Evolutionary conservation across 2,888 invertebrate species (phyloP).

Genomic region (Girardia tigrina): DNA sequence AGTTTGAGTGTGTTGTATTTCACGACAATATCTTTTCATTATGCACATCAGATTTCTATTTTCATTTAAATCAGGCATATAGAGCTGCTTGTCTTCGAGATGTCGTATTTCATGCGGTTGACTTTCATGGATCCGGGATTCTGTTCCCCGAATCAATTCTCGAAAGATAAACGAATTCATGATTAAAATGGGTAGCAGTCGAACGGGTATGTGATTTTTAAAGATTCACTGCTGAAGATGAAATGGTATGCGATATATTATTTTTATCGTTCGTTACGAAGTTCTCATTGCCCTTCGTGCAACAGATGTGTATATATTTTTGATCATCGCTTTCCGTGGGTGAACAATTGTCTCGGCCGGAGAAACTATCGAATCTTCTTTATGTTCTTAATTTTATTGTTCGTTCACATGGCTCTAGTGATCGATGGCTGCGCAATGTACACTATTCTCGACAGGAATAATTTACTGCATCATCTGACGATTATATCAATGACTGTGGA

Average conservation of each 20-base stretch:
- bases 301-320: constrained; percentile 74
- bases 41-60: neutral
- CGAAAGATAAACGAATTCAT: neutral
- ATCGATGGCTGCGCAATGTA: too few species aligned
- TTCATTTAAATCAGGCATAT: constrained; percentile 23
- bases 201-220: constrained; percentile 73
- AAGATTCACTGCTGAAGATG: constrained; percentile 95
- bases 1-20: constrained; percentile 23
- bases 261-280: constrained; percentile 95
- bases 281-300: constrained; percentile 96
- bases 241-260: constrained; percentile 99
- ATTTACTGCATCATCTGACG: too few species aligned
- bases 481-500: too few species aligned
- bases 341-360: too few species aligned
- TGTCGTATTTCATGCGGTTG: constrained; percentile 92
- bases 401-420: too few species aligned
- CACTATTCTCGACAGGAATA: too few species aligned
- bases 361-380: too few species aligned
- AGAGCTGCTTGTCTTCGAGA: constrained; percentile 80
- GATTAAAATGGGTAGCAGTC: constrained; percentile 21
- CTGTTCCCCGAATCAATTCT: constrained; percentile 73
- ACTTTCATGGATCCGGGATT: constrained; percentile 98
- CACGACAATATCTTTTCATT: neutral
- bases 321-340: too few species aligned
- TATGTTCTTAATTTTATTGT: too few species aligned